A percentile compares a stretch with the other conserved stretches of the same genome.
Evolutionary conservation across 2,797 vertebrate species (phyloP).

Genomic region (Lepus oiostolus): DNA sequence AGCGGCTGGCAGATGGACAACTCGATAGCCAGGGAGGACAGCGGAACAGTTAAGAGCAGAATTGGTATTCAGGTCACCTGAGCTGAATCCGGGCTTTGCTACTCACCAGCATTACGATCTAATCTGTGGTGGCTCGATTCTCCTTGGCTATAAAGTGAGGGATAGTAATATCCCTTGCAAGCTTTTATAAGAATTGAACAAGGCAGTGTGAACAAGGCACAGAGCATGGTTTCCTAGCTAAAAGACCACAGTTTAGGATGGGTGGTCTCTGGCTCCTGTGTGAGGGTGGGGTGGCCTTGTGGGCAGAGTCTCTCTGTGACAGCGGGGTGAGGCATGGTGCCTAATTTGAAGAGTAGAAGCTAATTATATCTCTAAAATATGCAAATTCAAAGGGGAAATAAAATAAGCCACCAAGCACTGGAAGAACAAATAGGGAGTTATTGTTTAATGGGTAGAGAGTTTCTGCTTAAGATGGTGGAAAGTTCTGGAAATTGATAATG

Average conservation of each 20-base stretch:
- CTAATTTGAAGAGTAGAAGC: not conserved
- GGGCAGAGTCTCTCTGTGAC: not conserved
- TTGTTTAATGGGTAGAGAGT: not conserved
- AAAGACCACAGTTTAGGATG: not conserved
- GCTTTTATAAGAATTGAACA: not conserved
- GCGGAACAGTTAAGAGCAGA: not conserved
- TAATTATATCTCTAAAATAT: not conserved
- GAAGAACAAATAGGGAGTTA: not conserved
- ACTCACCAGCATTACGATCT: not conserved
- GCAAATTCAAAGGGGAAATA: not conserved
- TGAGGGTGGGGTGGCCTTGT: not conserved
- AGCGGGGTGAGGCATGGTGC: no score
- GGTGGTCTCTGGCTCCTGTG: not conserved
- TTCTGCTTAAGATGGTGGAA: not conserved
- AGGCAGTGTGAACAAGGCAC: not conserved
- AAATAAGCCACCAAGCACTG: not conserved
- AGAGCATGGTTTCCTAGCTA: not conserved
- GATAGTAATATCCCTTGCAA: not conserved
- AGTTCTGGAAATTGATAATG: conserved; percentile 4
- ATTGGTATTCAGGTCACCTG: not conserved
- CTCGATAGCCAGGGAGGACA: not conserved
- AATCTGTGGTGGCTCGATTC: not conserved
- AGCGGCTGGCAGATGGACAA: not conserved
- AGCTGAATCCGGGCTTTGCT: not conserved
- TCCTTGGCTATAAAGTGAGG: not conserved